Conservation (phyloP, 2,113 vertebrate genomes). For the Oophaga pumilio region DNA sequence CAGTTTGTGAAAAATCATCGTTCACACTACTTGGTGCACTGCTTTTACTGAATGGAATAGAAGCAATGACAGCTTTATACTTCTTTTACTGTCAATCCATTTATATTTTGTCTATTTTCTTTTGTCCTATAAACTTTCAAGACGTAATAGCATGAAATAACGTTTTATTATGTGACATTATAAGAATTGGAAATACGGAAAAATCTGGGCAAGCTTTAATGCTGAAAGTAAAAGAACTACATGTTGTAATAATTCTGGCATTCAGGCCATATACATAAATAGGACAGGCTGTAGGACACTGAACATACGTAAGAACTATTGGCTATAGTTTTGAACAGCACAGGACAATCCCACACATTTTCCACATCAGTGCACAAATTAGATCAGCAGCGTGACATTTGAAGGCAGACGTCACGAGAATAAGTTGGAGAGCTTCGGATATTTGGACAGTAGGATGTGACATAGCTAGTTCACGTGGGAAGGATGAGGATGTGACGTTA, state of each 20-base stretch:
- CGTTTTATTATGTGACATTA: background rate
- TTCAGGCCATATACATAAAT: background rate
- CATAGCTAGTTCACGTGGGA: conserved; percentile 23
- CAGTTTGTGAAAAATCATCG: too few relatives aligned
- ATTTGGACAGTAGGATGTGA: conserved; percentile 33
- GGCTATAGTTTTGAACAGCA: background rate
- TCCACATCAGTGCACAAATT: conserved; percentile 3
- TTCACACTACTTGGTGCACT: background rate
- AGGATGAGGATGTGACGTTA: conserved; percentile 51
- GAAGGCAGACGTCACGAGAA: background rate
- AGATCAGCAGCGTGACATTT: conserved; percentile 15
- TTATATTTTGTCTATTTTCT: background rate
- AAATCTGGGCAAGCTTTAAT: background rate
- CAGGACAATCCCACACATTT: conserved; percentile 30
- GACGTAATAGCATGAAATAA: background rate
- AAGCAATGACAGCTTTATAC: background rate
- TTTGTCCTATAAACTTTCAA: background rate
- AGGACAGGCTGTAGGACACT: background rate
- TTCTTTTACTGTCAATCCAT: background rate
- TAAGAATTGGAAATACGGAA: background rate
- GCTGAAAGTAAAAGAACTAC: background rate
- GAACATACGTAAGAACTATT: background rate
- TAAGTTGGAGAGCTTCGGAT: background rate
- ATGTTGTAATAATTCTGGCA: background rate
- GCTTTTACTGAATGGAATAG: background rate